Base-by-base conservation (phyloP, 2,888 invertebrate genomes). In the Polyommatus icarus region DNA sequence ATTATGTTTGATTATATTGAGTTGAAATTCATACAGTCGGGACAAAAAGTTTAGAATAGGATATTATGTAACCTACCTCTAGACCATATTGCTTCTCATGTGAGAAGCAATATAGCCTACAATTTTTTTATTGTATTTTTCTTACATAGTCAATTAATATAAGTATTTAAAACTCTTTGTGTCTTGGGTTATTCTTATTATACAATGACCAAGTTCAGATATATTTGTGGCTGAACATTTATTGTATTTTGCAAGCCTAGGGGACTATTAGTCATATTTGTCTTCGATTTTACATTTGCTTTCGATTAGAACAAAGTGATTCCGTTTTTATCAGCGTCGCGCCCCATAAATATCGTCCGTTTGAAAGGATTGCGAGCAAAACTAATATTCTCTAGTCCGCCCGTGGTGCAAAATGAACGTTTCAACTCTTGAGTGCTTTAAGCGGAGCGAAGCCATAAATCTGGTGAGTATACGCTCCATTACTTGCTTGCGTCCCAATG, bases 391-490 rank as follows among this genome's bases (percentile, higher is more conserved):
- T 79, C 81, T 79, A 80, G 82, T 83, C 82, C 81, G 79, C 81
- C 78, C 79, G 80, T 77, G 77, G 80, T 82, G 83, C 84, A 84
- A 84, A 85, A 84, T 83, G 84, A 84, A 84, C 83, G 82, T 81
- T 84, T 82, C 81, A 82, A 84, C 83, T 83, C 81, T 80, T 83
- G 82, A 84, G 84, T 83, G 83, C 82, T 83, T 82, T 83, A 83
- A 82, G 82, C 83, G 82, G 80, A 80, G 80, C 79, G 80, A 77
- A 80, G 83, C 82, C 82, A 86, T 86, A 86, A 86, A 86, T 86
- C 85, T 85, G 84, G 81, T 72, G 82, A 80, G 82, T 81, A 82
- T 82, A 82, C 83, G 84, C 82, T 84, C 85, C 85, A 86, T 86
- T 85, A 85, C 85, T 82, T 82, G 81, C 79, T 80, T 79, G 79